Evolutionary conservation across 2,888 invertebrate species (phyloP).

Genomic region (Hartigia nigra): DNA sequence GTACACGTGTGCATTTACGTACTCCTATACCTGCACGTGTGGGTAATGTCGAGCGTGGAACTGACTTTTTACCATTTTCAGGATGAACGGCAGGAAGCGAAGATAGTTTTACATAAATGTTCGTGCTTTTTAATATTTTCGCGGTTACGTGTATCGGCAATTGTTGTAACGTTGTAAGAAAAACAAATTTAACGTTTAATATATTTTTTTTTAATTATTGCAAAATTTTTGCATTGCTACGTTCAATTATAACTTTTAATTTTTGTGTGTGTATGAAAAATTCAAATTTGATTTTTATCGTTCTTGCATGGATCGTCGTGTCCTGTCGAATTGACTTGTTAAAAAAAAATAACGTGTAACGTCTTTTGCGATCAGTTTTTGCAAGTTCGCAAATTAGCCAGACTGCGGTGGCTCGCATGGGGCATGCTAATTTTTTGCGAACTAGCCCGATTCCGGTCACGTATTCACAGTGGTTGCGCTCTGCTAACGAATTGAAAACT

Average conservation of each 20-base stretch:
- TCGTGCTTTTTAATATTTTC: not conserved
- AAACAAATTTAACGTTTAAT: not conserved
- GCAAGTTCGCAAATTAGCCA: constrained; percentile 41
- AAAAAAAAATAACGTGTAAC: not conserved
- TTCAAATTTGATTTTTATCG: not conserved
- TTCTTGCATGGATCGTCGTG: not conserved
- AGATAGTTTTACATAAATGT: not conserved
- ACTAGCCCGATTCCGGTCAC: constrained; percentile 38
- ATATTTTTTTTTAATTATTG: not conserved
- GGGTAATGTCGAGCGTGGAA: not conserved
- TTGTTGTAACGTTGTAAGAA: not conserved
- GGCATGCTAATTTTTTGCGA: constrained; percentile 46
- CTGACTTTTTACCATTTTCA: not conserved
- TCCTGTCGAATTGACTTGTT: not conserved
- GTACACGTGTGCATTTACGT: not conserved
- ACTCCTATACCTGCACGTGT: not conserved
- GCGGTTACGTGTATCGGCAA: not conserved
- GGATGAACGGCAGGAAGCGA: not conserved
- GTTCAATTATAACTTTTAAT: not conserved
- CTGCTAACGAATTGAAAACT: constrained; percentile 50
- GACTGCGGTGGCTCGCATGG: constrained; percentile 32
- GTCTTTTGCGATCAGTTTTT: constrained; percentile 32
- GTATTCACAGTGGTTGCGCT: constrained; percentile 37
- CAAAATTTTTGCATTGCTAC: not conserved
- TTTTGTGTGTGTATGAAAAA: not conserved